These are phyloP conservation scores for Enteromius argenteus DNA, from an alignment of 2,797 vertebrate genomes.

Conservation along the genomic window DNA sequence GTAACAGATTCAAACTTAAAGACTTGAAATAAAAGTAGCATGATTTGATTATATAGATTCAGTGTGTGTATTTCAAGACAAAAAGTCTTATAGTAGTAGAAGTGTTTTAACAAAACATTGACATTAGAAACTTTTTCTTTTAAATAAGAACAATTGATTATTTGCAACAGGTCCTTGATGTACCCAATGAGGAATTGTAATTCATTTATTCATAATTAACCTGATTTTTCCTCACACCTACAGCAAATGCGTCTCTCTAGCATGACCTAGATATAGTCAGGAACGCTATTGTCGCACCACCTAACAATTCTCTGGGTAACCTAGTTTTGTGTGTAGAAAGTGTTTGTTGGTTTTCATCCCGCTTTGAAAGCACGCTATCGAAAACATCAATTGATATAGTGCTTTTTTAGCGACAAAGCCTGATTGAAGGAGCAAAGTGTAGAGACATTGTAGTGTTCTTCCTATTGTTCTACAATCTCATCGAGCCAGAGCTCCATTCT, in stretches of 20 bases:
- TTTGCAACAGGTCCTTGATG: not conserved
- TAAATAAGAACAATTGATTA: not conserved
- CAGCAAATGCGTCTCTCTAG: not conserved
- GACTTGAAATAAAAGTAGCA: not conserved
- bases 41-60: not conserved
- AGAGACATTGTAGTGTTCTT: constrained; percentile 28
- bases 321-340: constrained; percentile 10
- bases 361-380: not conserved
- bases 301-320: not conserved
- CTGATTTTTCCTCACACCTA: not conserved
- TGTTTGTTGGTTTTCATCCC: constrained; percentile 7
- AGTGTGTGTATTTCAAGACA: not conserved
- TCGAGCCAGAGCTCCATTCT: constrained; percentile 21
- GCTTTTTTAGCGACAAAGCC: constrained; percentile 39
- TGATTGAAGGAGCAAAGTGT: constrained; percentile 31
- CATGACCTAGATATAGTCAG: constrained; percentile 18
- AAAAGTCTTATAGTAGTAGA: not conserved
- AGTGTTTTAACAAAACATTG: not conserved
- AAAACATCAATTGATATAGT: constrained; percentile 36
- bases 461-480: constrained; percentile 31
- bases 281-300: not conserved
- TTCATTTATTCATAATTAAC: not conserved
- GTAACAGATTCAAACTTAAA: not conserved
- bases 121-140: not conserved
- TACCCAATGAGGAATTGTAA: not conserved